Percentiles rank a stretch among this genome's conserved stretches.
These are phyloP conservation scores for Anguilla megastoma DNA, from an alignment of 2,797 vertebrate genomes.

Conservation along the genomic window DNA sequence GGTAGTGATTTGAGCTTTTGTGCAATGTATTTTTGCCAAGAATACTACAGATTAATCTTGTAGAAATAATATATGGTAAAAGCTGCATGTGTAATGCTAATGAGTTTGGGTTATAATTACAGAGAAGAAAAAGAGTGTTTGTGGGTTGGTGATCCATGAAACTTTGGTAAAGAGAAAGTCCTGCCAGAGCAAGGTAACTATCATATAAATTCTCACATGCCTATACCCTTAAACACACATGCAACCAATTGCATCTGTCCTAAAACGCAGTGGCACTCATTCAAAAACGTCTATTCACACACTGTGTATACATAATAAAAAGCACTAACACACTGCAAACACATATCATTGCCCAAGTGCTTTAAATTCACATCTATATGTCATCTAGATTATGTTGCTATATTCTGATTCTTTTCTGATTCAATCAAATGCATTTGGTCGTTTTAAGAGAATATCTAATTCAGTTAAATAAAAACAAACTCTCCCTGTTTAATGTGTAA, in stretches of 20 bases:
- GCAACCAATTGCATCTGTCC: neutral
- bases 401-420: too few species aligned
- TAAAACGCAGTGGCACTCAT: neutral
- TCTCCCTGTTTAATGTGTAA: too few species aligned
- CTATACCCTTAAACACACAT: neutral
- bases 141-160: slow-evolving; percentile 12
- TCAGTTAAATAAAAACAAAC: too few species aligned
- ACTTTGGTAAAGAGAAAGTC: neutral
- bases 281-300: neutral
- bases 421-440: too few species aligned
- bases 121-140: slow-evolving; percentile 8
- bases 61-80: neutral
- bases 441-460: too few species aligned
- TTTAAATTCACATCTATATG: too few species aligned
- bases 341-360: too few species aligned
- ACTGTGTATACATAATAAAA: neutral
- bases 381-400: too few species aligned
- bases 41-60: neutral
- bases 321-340: neutral
- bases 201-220: neutral
- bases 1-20: neutral
- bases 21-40: neutral
- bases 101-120: neutral
- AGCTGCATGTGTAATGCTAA: neutral
- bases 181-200: slow-evolving; percentile 20